Percentiles rank a stretch among this genome's conserved stretches.
phyloP scores from a whole-genome alignment of 2,113 vertebrate genomes.

The Tamias sibiricus region DNA sequence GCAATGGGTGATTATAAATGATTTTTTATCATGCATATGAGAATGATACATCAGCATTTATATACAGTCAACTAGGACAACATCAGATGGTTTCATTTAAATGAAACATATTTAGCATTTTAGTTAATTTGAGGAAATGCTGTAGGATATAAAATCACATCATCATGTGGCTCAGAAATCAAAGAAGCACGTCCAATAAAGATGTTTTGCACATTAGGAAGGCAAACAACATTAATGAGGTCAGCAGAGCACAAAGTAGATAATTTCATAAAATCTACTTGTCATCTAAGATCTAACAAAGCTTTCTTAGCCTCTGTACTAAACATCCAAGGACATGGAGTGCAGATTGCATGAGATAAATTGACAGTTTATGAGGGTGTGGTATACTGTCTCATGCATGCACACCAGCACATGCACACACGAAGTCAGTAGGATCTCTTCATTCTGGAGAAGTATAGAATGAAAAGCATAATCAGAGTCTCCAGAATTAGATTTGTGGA shows the following conservation, averaged over 20 bases:
- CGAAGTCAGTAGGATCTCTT: background rate
- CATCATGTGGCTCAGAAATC: background rate
- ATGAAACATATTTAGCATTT: constrained; percentile 1
- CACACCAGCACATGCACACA: background rate
- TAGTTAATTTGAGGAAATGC: background rate
- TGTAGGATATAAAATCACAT: background rate
- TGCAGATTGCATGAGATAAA: background rate
- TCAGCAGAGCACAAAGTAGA: background rate
- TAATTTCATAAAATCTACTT: background rate
- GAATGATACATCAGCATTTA: background rate
- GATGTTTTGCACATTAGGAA: background rate
- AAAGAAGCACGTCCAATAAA: background rate
- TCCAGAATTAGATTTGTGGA: background rate
- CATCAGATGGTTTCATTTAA: background rate
- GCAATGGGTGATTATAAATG: background rate
- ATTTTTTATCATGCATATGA: background rate
- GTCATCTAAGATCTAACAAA: background rate
- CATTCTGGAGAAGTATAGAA: background rate
- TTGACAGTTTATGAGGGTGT: background rate
- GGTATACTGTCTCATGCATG: background rate
- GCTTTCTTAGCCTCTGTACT: background rate
- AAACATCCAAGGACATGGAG: background rate
- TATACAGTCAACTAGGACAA: background rate
- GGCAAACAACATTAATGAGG: background rate
- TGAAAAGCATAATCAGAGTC: background rate